Evolutionary conservation across 2,113 vertebrate genomes (phyloP).

Genomic region (Meriones unguiculatus): DNA sequence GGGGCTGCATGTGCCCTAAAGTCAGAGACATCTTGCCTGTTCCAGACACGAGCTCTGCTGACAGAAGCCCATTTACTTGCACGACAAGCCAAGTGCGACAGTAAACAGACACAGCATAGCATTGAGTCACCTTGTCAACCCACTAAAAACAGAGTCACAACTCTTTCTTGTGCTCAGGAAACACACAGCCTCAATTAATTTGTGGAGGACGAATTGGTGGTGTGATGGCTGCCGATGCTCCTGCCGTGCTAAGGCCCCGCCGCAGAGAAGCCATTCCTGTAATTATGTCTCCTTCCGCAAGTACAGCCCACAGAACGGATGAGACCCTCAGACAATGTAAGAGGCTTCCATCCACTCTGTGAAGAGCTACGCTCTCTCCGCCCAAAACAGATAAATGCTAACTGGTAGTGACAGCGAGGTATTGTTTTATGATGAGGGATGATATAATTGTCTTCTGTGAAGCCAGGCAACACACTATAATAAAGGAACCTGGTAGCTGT

Average conservation of each 20-base stretch:
- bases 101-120: neutral
- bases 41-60: neutral
- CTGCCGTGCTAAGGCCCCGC: neutral
- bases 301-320: neutral
- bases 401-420: accelerated
- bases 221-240: neutral
- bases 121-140: neutral
- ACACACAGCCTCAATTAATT: slow-evolving; percentile 3
- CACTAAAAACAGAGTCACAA: neutral
- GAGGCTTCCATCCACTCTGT: neutral
- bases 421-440: neutral
- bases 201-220: neutral
- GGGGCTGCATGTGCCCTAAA: neutral
- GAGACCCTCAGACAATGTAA: neutral
- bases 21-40: neutral
- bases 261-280: accelerated
- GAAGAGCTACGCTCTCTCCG: neutral
- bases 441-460: neutral
- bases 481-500: neutral
- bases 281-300: neutral
- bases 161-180: neutral
- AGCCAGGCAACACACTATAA: neutral
- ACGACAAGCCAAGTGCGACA: neutral
- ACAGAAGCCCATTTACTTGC: neutral
- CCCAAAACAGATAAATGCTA: neutral